A percentile compares a stretch with the other conserved stretches of the same genome.
Evolutionary conservation across 2,888 invertebrate species (phyloP).

Genomic region (Epinotia ramella): DNA sequence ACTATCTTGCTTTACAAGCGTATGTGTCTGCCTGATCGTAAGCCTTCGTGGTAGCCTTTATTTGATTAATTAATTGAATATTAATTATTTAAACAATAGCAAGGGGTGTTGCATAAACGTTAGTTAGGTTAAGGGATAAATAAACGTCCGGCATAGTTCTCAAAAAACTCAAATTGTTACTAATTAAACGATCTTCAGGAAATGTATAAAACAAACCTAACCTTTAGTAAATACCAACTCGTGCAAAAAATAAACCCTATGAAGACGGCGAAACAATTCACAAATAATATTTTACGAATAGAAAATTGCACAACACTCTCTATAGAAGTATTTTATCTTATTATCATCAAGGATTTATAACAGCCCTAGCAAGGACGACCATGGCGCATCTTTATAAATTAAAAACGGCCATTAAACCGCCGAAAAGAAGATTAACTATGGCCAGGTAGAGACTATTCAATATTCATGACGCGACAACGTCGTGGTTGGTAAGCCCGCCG

Average conservation of each 20-base stretch:
- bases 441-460: conserved; percentile 61
- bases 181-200: no score
- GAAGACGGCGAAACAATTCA: no score
- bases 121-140: not conserved
- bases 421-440: conserved; percentile 66
- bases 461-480: conserved; percentile 64
- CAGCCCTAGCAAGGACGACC: not conserved
- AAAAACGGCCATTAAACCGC: conserved; percentile 57
- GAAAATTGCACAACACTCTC: not conserved
- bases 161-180: no score
- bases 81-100: not conserved
- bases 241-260: no score
- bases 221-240: no score
- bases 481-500: conserved; percentile 59
- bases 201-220: no score
- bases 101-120: not conserved
- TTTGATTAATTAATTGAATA: not conserved
- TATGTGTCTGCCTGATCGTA: no score
- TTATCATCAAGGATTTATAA: not conserved
- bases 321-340: not conserved
- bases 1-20: no score
- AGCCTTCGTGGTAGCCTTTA: not conserved
- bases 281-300: no score
- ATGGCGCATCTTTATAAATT: conserved; percentile 56
- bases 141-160: no score